Percentiles rank a stretch among this genome's conserved stretches.
phyloP scores from a whole-genome alignment of 2,113 vertebrate species.

The Megaleporinus macrocephalus region DNA sequence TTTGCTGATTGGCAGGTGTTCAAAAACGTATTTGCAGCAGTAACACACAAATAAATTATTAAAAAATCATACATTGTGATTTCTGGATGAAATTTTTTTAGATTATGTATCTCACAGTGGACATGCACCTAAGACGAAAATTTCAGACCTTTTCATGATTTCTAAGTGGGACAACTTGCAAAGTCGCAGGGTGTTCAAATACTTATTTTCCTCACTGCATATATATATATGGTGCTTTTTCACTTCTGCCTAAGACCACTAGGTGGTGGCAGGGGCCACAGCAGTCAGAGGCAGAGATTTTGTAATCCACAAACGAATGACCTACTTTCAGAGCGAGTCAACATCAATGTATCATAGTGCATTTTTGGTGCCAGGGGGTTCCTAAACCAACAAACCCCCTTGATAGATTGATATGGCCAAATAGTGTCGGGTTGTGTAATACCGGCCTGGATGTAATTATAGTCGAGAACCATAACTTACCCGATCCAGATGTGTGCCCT shows the following conservation, averaged over 20 bases:
- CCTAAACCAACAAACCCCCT: conserved; percentile 43
- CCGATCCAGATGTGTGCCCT: conserved; percentile 45
- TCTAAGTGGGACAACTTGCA: too few relatives aligned
- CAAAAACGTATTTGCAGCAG: too few relatives aligned
- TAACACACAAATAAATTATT: too few relatives aligned
- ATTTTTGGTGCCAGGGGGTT: conserved; percentile 52
- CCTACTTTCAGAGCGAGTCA: conserved; percentile 68
- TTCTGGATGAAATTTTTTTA: too few relatives aligned
- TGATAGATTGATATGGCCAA: conserved; percentile 46
- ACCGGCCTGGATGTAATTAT: conserved; percentile 49
- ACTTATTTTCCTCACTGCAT: too few relatives aligned
- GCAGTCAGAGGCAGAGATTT: conserved; percentile 39
- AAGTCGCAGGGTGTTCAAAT: too few relatives aligned
- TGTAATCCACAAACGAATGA: conserved; percentile 64
- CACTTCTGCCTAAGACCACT: conserved; percentile 58
- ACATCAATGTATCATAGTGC: conserved; percentile 54
- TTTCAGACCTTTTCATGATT: too few relatives aligned
- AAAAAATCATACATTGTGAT: too few relatives aligned
- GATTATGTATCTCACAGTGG: too few relatives aligned
- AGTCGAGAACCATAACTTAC: conserved; percentile 46
- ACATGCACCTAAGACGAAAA: too few relatives aligned
- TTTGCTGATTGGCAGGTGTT: too few relatives aligned
- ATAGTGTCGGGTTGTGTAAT: conserved; percentile 53
- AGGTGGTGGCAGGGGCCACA: conserved; percentile 62
- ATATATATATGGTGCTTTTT: neutral